These are phyloP conservation scores for Raphicerus campestris DNA, from an alignment of 2,113 vertebrate genomes.

Conservation along the genomic window DNA sequence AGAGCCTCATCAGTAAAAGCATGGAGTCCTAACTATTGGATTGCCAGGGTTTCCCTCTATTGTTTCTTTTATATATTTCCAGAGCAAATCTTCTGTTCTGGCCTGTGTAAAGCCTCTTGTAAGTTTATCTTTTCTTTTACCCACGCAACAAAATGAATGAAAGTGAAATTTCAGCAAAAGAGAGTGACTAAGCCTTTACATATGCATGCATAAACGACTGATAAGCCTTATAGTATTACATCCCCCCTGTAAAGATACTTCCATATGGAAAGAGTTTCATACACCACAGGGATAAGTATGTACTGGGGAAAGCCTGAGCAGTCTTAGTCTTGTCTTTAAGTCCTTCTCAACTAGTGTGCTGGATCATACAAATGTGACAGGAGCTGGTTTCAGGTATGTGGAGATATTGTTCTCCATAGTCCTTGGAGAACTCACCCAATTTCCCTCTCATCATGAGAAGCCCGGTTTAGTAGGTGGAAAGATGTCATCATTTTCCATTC, in stretches of 20 bases:
- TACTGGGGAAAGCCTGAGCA: not conserved
- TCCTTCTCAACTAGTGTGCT: not conserved
- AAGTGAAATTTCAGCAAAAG: constrained; percentile 26
- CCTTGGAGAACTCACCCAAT: not conserved
- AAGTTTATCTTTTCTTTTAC: not conserved
- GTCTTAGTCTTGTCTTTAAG: not conserved
- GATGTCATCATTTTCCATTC: not conserved
- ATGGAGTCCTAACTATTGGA: not conserved
- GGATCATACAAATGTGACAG: not conserved
- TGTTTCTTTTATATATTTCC: not conserved
- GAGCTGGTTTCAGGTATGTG: not conserved
- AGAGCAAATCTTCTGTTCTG: not conserved
- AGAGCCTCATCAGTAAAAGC: not conserved
- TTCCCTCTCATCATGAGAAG: not conserved
- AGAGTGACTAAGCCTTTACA: not conserved
- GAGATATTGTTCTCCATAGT: not conserved
- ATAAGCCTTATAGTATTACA: not conserved
- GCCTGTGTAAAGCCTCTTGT: not conserved
- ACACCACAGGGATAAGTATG: not conserved
- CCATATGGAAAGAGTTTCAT: not conserved
- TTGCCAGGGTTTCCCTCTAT: not conserved
- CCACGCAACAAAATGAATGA: not conserved
- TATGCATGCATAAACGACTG: not conserved
- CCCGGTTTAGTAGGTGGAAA: not conserved
- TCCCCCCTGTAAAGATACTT: not conserved